Base-by-base conservation (phyloP, 2,113 vertebrate genomes). In the Strigops habroptila region DNA sequence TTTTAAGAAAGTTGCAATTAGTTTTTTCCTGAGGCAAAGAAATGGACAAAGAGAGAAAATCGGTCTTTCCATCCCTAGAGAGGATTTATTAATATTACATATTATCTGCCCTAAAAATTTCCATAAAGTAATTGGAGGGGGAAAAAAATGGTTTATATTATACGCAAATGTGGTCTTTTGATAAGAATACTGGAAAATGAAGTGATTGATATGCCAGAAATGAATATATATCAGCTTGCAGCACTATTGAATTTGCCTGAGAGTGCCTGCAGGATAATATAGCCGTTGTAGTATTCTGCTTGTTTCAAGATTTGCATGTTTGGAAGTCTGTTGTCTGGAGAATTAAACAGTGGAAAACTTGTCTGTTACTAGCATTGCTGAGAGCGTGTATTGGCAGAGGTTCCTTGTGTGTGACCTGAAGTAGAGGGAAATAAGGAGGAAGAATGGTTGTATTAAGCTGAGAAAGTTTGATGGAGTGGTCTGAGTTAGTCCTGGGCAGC, bases 121-220 rank as follows among this genome's bases (percentile, higher is more conserved):
- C 88, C 91, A 93, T 90, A 92, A 78, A 65, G 80, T 86, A 95
- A 97, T 94, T 90, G 90, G 55, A 91, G 65, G 46, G 43, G 67
- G 10, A 12, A 49, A 93, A 71, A 68, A 52, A 22, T 41, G 39
- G 83, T 60, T 78, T 71, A 31, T 62, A 16, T 92, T 90, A 13
- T 6, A 88, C 41, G 77, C 30, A 86, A 71, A 84, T 73, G 57
- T 65, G 86, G 14, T 27, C 25, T 81, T 80, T 77, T 88, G 79
- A 41, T 80, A 70, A 68, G 82, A 68, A 86, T 67, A 1, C 25
- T 69, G 82, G 57, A 41, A 65, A 75, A 35, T 62, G 51, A 83
- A 77, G 80, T 39, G 90, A 90, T n/a, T 78, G 92, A 81, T 94
- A 1, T 14, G 28, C 28, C 60, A 69, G 30, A 30, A 41, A 6